phyloP scores from a whole-genome alignment of 2,113 vertebrate species.

The Eclectus roratus region DNA sequence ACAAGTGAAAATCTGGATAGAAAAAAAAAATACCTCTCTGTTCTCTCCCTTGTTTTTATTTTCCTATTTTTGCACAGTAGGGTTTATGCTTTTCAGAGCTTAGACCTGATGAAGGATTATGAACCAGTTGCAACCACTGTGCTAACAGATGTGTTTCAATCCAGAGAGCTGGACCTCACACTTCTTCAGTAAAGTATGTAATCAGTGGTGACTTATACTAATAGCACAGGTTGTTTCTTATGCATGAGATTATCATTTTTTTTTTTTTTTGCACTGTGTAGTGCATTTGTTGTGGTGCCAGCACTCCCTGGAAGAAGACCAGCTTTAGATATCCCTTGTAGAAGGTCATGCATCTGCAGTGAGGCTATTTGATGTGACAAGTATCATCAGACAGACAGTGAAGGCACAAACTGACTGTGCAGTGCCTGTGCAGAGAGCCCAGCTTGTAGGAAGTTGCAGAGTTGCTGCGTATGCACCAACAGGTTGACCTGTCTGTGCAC shows the following conservation, averaged over 20 bases:
- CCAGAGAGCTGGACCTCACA: not conserved
- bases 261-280: accelerated
- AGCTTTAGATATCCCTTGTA: not conserved
- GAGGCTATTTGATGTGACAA: not conserved
- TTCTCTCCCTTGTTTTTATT: not conserved
- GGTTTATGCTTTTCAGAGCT: not conserved
- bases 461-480: not conserved
- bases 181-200: not conserved
- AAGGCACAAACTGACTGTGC: not conserved
- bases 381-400: not conserved
- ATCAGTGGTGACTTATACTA: not conserved
- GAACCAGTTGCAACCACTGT: not conserved
- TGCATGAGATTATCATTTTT: not conserved
- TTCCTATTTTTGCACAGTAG: accelerated
- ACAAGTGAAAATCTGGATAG: not conserved
- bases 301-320: not conserved
- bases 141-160: not conserved
- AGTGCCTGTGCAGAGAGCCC: not conserved
- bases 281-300: not conserved
- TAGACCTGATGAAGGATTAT: not conserved
- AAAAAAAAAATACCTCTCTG: not conserved
- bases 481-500: not conserved
- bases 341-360: not conserved
- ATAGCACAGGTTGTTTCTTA: not conserved
- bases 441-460: not conserved